Evolutionary conservation across 2,888 invertebrate species (phyloP), one percentile per base, ranked within the genome.

Genomic region (Bimastos eiseni): DNA sequence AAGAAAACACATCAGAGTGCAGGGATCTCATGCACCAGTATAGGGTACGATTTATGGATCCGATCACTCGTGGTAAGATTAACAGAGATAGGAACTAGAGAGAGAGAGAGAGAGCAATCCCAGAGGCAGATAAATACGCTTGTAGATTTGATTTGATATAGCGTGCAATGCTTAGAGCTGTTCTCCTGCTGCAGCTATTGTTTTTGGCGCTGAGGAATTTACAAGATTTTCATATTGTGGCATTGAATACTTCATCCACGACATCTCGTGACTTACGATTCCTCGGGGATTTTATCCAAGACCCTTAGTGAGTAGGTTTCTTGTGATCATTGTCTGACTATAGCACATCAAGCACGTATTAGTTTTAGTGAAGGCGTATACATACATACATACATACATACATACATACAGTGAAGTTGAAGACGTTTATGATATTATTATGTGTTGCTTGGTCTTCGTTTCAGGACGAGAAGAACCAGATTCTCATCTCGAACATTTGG

Each of bases 381-480:
- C 17, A 17, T 44, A 19, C 17, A 41, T 41, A 15, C 41, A 41
- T 41, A 15, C 15, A 41, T 41, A 15, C 15, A 41, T 41, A 15
- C 15, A 41, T 41, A 41, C 15, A 41, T 41, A 15, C 6, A 21
- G 30, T 24, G 5, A 55, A 55, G 24, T 55, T 13, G 44, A 55
- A 55, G 55, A n/a, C 70, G 17, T n/a, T 70, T n/a, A n/a, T n/a
- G n/a, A n/a, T n/a, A n/a, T n/a, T n/a, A n/a, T 88, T 34, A 36
- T 37, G 24, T n/a, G 34, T 24, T 88, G 38, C 0, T 34, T 88
- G 88, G 38, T 88, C 33, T 38, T 88, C 36, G 36, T 88, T 36
- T 49, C 89, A 92, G 92, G 92, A 92, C 90, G 92, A 92, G 90
- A 92, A 92, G 92, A 92, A 92, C 89, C 92, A 92, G 91, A 92